Base-by-base conservation (phyloP, 2,797 vertebrate genomes). In the Alosa sapidissima region DNA sequence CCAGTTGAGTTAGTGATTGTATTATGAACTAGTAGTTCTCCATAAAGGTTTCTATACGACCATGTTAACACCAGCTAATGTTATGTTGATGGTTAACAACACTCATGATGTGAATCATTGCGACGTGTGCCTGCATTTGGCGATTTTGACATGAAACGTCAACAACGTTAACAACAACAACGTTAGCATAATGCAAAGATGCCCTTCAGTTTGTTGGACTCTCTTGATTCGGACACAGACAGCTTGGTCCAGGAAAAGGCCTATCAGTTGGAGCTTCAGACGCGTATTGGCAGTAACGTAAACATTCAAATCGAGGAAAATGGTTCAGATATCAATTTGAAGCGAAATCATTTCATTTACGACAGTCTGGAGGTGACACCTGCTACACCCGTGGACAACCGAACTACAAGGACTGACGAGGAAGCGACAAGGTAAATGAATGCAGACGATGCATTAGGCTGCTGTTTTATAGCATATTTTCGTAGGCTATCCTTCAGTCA, bases 181-280 rank as follows among this genome's bases (percentile, higher is more conserved):
- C 19, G 36, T 7, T 16, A 41, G 33, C 21, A 65, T 28, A 41
- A 47, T 78, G 72, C 41, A 47, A 78, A 78, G 16, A 78, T 72
- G 48, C 1, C 47, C 52, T 78, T 75, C n/a, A 84, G 85, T 1
- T 90, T 85, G 1, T 91, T 88, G 36, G 93, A 95, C 82, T 94
- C 92, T 9, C 89, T 91, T 47, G 95, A 94, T 48, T 96, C 94
- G 0, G 93, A 94, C 82, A 92, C 92, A 0, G 92, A 97, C 89
- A 93, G 93, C 81, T 87, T 94, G 58, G 85, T 83, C 13, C 93
- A 88, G 82, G 95, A 94, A 84, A 91, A 72, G 55, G 88, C 62
- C 2, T 78, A 88, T 81, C 93, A 91, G 72, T 75, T 87, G 21
- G 86, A 92, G 7, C 89, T 92, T 1, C 91, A 91, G 33, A 89